Evolutionary conservation across 2,113 vertebrate species (phyloP).

Genomic region (Scatophagus argus): DNA sequence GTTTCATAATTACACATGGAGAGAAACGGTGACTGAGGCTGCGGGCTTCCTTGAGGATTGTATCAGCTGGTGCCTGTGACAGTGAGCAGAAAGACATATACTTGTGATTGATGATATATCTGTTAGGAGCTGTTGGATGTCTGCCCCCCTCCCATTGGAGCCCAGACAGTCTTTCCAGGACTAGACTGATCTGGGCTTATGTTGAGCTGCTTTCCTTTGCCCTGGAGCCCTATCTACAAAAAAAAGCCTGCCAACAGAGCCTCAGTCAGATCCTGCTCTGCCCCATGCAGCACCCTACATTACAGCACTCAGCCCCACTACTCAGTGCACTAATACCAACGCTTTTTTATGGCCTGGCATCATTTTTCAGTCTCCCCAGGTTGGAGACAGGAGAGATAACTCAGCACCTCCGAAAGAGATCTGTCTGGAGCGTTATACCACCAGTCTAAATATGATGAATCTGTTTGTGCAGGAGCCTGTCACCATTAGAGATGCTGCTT

Average conservation of each 20-base stretch:
- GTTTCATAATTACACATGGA: constrained; percentile 9
- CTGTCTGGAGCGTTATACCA: constrained; percentile 53
- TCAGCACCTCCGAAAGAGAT: constrained; percentile 70
- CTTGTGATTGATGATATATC: constrained; percentile 59
- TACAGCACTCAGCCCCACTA: constrained; percentile 39
- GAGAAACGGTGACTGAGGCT: not conserved
- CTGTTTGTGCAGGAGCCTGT: constrained; percentile 56
- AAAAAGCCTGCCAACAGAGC: constrained; percentile 54
- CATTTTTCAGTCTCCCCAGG: constrained; percentile 59
- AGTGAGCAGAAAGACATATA: constrained; percentile 41
- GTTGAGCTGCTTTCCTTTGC: constrained; percentile 64
- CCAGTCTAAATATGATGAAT: constrained; percentile 69
- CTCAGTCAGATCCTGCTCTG: constrained; percentile 45
- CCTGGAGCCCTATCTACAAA: constrained; percentile 45
- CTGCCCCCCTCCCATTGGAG: constrained; percentile 47
- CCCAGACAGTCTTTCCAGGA: constrained; percentile 57
- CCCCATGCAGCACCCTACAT: constrained; percentile 47
- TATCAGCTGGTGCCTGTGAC: constrained; percentile 36
- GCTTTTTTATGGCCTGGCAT: constrained; percentile 73
- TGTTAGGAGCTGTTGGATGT: constrained; percentile 54
- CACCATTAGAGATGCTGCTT: constrained; percentile 51
- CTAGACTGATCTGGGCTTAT: constrained; percentile 72
- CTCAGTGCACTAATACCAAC: constrained; percentile 42
- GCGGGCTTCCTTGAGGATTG: constrained; percentile 16
- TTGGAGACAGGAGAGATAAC: constrained; percentile 61